Conservation (phyloP, 2,113 vertebrate species). For the Psittacus erithacus region DNA sequence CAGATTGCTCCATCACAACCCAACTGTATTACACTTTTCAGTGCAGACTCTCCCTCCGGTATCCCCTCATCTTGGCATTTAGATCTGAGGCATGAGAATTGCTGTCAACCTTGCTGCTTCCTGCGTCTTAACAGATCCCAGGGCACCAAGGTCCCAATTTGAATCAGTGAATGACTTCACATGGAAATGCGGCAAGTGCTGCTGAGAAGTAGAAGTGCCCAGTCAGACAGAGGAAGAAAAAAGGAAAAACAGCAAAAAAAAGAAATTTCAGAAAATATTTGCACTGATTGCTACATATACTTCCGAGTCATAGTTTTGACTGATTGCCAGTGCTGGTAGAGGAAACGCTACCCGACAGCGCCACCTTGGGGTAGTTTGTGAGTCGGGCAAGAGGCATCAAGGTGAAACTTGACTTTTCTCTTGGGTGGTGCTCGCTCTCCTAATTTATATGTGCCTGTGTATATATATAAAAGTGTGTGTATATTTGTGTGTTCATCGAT, state of each 20-base stretch:
- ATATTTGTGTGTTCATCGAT: background rate
- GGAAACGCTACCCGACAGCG: background rate
- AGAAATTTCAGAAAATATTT: background rate
- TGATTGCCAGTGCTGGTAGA: rapidly evolving
- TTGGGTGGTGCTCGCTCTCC: background rate
- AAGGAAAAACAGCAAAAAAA: background rate
- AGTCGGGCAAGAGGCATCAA: background rate
- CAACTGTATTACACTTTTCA: background rate
- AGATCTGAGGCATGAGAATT: background rate
- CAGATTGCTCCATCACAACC: background rate
- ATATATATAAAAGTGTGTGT: background rate
- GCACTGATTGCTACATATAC: background rate
- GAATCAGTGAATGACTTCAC: background rate
- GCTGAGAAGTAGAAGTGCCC: background rate
- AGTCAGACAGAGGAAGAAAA: background rate
- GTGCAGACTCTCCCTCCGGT: background rate
- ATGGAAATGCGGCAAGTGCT: background rate
- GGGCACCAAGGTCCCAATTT: background rate
- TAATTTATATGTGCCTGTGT: rapidly evolving
- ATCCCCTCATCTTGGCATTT: background rate
- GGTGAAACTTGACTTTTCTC: background rate
- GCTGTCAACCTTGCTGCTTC: rapidly evolving
- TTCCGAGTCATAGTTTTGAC: background rate
- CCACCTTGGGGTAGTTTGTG: background rate
- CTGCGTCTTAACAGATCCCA: background rate